Evolutionary conservation across 2,888 invertebrate genomes (phyloP), one percentile per base, ranked within the genome.

Genomic region (Torymus tubicola): DNA sequence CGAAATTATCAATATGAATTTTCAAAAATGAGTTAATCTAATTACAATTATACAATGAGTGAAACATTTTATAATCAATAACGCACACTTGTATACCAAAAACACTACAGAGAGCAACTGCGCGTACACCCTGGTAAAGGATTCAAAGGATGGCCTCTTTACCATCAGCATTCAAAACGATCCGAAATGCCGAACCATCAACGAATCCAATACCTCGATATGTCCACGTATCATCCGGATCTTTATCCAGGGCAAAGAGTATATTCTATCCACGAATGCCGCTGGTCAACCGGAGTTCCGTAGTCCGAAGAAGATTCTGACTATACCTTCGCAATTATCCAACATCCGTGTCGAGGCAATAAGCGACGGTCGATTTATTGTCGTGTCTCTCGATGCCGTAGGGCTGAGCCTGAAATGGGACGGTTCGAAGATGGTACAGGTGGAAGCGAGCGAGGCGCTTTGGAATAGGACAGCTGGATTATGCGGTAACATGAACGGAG

Each of bases 391-490:
- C 80, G 95, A 96, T 84, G 92, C 93, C 0, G 89, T 94, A 2
- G 96, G 95, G 0, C 90, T 95, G 24, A 92, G 93, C 52, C 86
- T 97, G 73, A 94, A 94, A 83, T 98, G 97, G 97, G 96, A 97
- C 21, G 87, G 88, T 2, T 78, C 55, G 2, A 64, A 83, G 8
- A 89, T 94, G 81, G 91, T 96, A 5, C 92, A 94, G 82, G 91
- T 96, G 0, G 94, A 95, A 87, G 94, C 94, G 0, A 16, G 93
- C 1, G 93, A 95, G 31, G 92, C 92, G 2, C 89, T 96, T 55
- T 96, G 96, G 95, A 95, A 96, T 86, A 94, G 94, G 85, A 95
- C 96, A 0, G 94, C 94, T 82, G 98, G 97, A 75, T 91, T 98
- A 0, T 98, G 98, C 87, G 97, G 98, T 0, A 92, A 92, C 0